Conservation (phyloP, 2,113 vertebrate genomes). For the Recurvirostra avosetta region DNA sequence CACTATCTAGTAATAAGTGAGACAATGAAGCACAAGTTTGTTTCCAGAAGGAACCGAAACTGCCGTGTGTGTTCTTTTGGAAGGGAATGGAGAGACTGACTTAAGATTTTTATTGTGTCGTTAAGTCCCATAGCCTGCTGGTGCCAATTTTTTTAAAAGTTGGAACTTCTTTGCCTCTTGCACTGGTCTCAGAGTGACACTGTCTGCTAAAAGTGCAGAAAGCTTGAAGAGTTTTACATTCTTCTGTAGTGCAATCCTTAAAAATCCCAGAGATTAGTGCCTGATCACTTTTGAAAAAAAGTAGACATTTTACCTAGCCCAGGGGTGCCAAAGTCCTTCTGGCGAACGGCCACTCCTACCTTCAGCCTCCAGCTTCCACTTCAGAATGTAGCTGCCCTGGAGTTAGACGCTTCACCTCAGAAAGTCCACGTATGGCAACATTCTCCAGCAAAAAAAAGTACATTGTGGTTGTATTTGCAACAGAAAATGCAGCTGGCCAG, state of each 20-base stretch:
- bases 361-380: slow-evolving; percentile 39
- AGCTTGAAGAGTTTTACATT: slow-evolving; percentile 67
- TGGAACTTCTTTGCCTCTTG: slow-evolving; percentile 59
- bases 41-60: slow-evolving; percentile 69
- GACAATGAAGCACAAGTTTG: slow-evolving; percentile 53
- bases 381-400: slow-evolving; percentile 71
- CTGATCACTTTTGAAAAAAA: slow-evolving; percentile 71
- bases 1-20: slow-evolving; percentile 35
- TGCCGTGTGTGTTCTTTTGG: slow-evolving; percentile 41
- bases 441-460: slow-evolving; percentile 36
- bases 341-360: slow-evolving; percentile 29
- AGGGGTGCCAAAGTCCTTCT: slow-evolving; percentile 61
- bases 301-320: slow-evolving; percentile 68
- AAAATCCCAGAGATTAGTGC: slow-evolving; percentile 77
- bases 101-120: neutral
- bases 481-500: slow-evolving; percentile 14
- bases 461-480: neutral
- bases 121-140: slow-evolving; percentile 65
- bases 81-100: slow-evolving; percentile 55
- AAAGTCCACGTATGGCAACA: slow-evolving; percentile 37
- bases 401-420: slow-evolving; percentile 44
- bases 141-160: slow-evolving; percentile 50
- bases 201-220: slow-evolving; percentile 70
- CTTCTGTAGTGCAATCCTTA: slow-evolving; percentile 78
- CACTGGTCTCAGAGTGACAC: slow-evolving; percentile 63